Base-by-base conservation (phyloP, 2,113 vertebrate genomes). In the Cranoglanis bouderius region DNA sequence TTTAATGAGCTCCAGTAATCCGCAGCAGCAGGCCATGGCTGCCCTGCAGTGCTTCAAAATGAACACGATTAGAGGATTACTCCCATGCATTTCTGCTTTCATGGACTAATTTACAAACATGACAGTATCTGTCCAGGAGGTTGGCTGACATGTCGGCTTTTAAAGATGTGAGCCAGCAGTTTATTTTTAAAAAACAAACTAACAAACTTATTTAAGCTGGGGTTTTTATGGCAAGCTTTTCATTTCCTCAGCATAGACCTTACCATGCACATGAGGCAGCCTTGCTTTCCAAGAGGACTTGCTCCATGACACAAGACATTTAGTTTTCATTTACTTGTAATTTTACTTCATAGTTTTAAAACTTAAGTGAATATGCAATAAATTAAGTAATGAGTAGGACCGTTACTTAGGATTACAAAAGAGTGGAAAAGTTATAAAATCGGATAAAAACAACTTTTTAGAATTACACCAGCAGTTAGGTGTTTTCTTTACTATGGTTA, bases 1-100 rank as follows among this genome's bases (percentile, higher is more conserved):
- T 94, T 94, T 95, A 95, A 95, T 94, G 95, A 95, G 94, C 92
- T 92, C 87, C 92, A 93, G 92, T 95, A 95, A 96, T 96, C 95
- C 94, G 89, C 86, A 75, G 90, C 92, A 87, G 92, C 53, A 77
- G 91, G 92, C 82, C 70, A 85, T 70, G 91, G 85, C 89, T 89
- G 93, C 92, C 94, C 94, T 90, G 91, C 91, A 91, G 93, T 92
- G 82, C 85, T 92, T 90, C 88, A 93, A 94, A 94, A 93, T 90
- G 92, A 88, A 92, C 88, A 87, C 90, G 94, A 95, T 95, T 95
- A 94, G 94, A 92, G 94, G 94, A 96, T 95, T 95, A 94, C 91
- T 92, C 85, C 38, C 89, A 90, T 93, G 93, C 74, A 61, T 94
- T 93, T 93, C 90, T 90, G 91, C 89, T 93, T 94, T 93, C 92